These are phyloP conservation scores for Drosophila neutralis DNA, from an alignment of 2,888 invertebrate genomes.

Conservation along the genomic window DNA sequence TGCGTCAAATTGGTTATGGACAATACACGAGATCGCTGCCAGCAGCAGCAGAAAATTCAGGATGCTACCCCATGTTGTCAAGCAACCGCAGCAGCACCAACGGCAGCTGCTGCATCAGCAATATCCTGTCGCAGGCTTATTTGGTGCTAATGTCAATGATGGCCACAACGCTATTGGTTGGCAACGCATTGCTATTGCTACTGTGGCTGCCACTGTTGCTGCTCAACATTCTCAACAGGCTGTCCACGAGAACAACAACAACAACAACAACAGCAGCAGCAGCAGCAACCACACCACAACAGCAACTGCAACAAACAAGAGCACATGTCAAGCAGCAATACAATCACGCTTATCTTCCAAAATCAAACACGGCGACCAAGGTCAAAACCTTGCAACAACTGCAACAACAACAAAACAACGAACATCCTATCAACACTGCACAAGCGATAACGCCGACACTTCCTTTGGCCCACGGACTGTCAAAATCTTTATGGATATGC, in stretches of 20 bases:
- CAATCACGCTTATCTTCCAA: slow-evolving; percentile 83
- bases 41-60: slow-evolving; percentile 40
- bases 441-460: slow-evolving; percentile 47
- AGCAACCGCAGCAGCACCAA: slow-evolving; percentile 12
- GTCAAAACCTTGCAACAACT: slow-evolving; percentile 41
- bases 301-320: slow-evolving; percentile 18
- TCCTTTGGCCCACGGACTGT: slow-evolving; percentile 54
- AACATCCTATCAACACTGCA: slow-evolving; percentile 60
- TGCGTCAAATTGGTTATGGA: slow-evolving; percentile 64
- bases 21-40: slow-evolving; percentile 64
- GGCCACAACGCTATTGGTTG: slow-evolving; percentile 46
- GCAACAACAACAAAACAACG: slow-evolving; percentile 58
- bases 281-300: slow-evolving; percentile 8
- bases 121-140: slow-evolving; percentile 65
- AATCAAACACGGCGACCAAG: slow-evolving; percentile 56
- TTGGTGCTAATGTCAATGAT: slow-evolving; percentile 55
- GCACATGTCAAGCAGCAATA: slow-evolving; percentile 55
- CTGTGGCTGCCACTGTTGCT: slow-evolving; percentile 62
- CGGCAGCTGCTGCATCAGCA: slow-evolving; percentile 46
- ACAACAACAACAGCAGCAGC: slow-evolving; percentile 9
- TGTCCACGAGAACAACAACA: slow-evolving; percentile 29
- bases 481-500: slow-evolving; percentile 79
- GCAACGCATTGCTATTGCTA: slow-evolving; percentile 46
- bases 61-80: slow-evolving; percentile 44
- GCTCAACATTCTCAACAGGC: slow-evolving; percentile 52